phyloP scores from a whole-genome alignment of 2,797 vertebrate genomes.

The Telmatherina bonti region DNA sequence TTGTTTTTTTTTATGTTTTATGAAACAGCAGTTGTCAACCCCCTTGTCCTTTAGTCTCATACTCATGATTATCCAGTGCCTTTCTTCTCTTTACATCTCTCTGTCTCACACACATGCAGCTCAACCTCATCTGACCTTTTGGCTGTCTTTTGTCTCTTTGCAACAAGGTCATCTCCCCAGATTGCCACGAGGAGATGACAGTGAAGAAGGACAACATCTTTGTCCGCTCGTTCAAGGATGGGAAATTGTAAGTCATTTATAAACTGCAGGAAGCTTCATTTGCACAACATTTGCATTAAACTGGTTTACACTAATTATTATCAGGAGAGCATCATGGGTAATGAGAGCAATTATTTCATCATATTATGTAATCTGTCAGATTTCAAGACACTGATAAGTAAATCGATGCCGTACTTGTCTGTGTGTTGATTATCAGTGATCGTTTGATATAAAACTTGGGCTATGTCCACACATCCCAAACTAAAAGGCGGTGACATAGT shows the following conservation, averaged over 20 bases:
- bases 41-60: neutral
- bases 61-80: constrained; percentile 1
- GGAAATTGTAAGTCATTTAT: constrained; percentile 84
- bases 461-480: no score
- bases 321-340: neutral
- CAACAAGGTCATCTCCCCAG: constrained; percentile 84
- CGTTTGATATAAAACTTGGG: neutral
- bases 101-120: neutral
- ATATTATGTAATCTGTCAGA: neutral
- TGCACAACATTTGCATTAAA: constrained; percentile 2
- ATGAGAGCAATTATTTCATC: neutral
- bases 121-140: constrained; percentile 39
- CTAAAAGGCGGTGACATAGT: no score
- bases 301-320: neutral
- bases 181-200: constrained; percentile 84
- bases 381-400: neutral
- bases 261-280: neutral
- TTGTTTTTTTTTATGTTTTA: constrained; percentile 29
- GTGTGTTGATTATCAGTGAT: neutral
- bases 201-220: constrained; percentile 87
- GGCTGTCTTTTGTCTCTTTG: constrained; percentile 51
- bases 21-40: constrained; percentile 18
- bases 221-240: constrained; percentile 87
- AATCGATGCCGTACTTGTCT: neutral
- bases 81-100: neutral